A percentile compares a stretch with the other conserved stretches of the same genome.
Conservation (phyloP, 2,113 vertebrate genomes). For the Pelecanoides urinatrix region DNA sequence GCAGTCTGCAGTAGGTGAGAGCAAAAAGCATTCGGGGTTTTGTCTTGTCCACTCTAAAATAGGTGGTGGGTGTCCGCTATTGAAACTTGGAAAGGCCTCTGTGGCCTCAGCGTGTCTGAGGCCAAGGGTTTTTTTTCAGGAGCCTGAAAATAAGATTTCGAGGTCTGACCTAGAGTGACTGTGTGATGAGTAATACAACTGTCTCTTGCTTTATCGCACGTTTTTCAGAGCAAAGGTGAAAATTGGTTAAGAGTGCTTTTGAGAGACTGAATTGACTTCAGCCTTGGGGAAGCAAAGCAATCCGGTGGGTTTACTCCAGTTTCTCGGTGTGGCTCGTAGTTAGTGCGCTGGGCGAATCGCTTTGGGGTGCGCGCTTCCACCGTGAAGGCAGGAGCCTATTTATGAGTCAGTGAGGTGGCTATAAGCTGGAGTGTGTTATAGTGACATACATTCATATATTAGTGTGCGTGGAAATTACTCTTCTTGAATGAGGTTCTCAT, state of each 20-base stretch:
- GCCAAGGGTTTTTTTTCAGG: background rate
- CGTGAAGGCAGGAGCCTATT: background rate
- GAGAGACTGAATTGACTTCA: background rate
- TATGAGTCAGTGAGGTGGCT: background rate
- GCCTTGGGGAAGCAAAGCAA: fast-evolving
- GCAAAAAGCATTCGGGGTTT: background rate
- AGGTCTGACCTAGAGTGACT: background rate
- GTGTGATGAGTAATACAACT: background rate
- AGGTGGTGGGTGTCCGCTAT: fast-evolving
- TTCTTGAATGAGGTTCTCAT: background rate
- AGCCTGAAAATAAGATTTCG: background rate
- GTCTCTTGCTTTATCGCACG: fast-evolving
- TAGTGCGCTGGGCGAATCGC: fast-evolving
- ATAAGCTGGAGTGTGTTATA: background rate
- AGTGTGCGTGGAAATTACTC: background rate
- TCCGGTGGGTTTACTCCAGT: fast-evolving
- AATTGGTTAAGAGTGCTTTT: background rate
- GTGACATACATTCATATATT: background rate
- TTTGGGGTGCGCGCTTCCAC: background rate
- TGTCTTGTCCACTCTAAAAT: background rate
- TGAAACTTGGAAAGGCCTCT: background rate
- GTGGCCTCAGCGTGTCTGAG: fast-evolving
- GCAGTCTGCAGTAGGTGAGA: background rate
- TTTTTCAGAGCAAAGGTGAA: background rate
- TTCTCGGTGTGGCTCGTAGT: fast-evolving